These are phyloP conservation scores for Dolomedes plantarius DNA, from an alignment of 2,888 invertebrate genomes.

Conservation along the genomic window DNA sequence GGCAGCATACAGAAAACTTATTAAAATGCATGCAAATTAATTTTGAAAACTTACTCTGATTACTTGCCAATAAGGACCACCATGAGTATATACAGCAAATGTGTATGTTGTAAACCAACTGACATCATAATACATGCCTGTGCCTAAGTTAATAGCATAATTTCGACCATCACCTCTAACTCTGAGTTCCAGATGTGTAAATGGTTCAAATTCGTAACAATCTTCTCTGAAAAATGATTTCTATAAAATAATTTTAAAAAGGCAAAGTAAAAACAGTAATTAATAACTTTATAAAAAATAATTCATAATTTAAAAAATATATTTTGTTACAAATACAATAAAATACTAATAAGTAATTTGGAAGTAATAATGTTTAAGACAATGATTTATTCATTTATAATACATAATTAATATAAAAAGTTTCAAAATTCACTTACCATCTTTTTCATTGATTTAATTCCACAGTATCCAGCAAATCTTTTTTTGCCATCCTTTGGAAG, in stretches of 20 bases:
- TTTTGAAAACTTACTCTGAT: conserved; percentile 85
- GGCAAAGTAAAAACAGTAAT: not conserved
- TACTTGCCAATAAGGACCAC: conserved; percentile 98
- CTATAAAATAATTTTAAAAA: conserved; percentile 78
- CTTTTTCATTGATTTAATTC: conserved; percentile 83
- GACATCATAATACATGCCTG: conserved; percentile 87
- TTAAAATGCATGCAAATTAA: too few relatives aligned
- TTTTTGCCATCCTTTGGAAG: conserved; percentile 88
- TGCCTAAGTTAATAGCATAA: conserved; percentile 88
- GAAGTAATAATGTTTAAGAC: too few relatives aligned
- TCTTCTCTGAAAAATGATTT: conserved; percentile 87
- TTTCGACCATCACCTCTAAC: conserved; percentile 95
- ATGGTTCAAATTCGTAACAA: conserved; percentile 85
- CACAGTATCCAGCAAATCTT: conserved; percentile 86
- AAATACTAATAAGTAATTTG: too few relatives aligned
- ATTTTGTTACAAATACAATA: too few relatives aligned
- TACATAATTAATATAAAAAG: not conserved
- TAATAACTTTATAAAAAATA: not conserved
- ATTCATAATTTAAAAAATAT: too few relatives aligned
- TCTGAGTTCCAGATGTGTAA: conserved; percentile 86
- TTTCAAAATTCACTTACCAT: conserved; percentile 79
- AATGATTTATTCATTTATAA: too few relatives aligned
- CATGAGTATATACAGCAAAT: conserved; percentile 92
- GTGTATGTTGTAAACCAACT: conserved; percentile 92
- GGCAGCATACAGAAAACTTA: too few relatives aligned